Conservation (phyloP, 2,113 vertebrate species). For the Neogale vison region DNA sequence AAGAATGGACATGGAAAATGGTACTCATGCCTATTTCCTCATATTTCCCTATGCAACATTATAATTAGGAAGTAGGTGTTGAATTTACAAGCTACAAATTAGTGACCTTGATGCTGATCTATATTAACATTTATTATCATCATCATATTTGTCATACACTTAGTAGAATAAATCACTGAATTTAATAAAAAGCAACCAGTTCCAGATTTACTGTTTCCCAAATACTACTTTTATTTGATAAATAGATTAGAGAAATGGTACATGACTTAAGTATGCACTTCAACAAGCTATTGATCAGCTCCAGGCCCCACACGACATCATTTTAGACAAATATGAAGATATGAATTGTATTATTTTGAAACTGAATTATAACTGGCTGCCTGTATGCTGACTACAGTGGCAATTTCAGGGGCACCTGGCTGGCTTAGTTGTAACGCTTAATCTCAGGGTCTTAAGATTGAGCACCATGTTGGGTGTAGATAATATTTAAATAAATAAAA, state of each 20-base stretch:
- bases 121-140: background rate
- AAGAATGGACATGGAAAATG: background rate
- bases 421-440: background rate
- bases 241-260: background rate
- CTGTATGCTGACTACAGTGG: background rate
- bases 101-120: background rate
- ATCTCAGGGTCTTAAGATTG: background rate
- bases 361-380: background rate
- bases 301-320: background rate
- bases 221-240: background rate
- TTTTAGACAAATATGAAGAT: background rate
- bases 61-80: background rate
- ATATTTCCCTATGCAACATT: background rate
- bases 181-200: background rate
- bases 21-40: background rate
- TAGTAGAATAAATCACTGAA: background rate
- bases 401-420: background rate
- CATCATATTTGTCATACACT: background rate
- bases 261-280: background rate
- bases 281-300: background rate
- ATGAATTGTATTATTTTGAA: background rate
- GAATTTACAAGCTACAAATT: background rate
- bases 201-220: background rate
- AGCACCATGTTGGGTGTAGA: background rate
- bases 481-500: background rate